These are phyloP conservation scores for Byasa hedistus DNA, from an alignment of 2,888 invertebrate species.

Conservation along the genomic window DNA sequence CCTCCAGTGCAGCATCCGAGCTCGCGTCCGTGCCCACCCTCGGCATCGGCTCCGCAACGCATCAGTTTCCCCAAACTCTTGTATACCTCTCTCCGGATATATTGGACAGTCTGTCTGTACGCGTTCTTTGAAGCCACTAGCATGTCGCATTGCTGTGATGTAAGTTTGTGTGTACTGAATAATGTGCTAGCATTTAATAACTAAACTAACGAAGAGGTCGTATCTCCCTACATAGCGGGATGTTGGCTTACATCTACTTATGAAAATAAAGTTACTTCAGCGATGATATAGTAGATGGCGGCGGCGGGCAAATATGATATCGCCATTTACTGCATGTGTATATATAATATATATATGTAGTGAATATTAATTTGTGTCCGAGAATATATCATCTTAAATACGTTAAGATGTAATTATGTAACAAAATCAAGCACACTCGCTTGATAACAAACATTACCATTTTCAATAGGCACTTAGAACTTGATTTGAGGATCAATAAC, in stretches of 20 bases:
- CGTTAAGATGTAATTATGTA: slow-evolving; percentile 8
- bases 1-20: slow-evolving; percentile 2
- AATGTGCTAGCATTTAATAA: slow-evolving; percentile 23
- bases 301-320: slow-evolving; percentile 8
- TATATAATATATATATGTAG: slow-evolving; percentile 2
- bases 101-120: slow-evolving; percentile 8
- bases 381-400: slow-evolving; percentile 5
- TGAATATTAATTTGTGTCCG: slow-evolving; percentile 4
- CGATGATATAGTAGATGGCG: neutral
- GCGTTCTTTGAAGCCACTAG: slow-evolving; percentile 16
- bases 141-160: slow-evolving; percentile 25
- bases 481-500: slow-evolving; percentile 18
- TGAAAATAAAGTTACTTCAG: slow-evolving; percentile 16
- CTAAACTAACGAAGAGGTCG: slow-evolving; percentile 13
- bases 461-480: slow-evolving; percentile 27
- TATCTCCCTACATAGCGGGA: slow-evolving; percentile 5
- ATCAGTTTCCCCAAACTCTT: neutral
- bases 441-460: slow-evolving; percentile 28
- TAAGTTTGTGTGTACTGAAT: slow-evolving; percentile 20
- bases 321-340: slow-evolving; percentile 5
- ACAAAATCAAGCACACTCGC: slow-evolving; percentile 28
- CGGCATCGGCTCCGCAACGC: slow-evolving; percentile 1
- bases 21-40: slow-evolving; percentile 6
- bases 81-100: slow-evolving; percentile 8
- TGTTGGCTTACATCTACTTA: slow-evolving; percentile 25